Evolutionary conservation across 2,888 invertebrate genomes (phyloP).

Genomic region (Patella caerulea): DNA sequence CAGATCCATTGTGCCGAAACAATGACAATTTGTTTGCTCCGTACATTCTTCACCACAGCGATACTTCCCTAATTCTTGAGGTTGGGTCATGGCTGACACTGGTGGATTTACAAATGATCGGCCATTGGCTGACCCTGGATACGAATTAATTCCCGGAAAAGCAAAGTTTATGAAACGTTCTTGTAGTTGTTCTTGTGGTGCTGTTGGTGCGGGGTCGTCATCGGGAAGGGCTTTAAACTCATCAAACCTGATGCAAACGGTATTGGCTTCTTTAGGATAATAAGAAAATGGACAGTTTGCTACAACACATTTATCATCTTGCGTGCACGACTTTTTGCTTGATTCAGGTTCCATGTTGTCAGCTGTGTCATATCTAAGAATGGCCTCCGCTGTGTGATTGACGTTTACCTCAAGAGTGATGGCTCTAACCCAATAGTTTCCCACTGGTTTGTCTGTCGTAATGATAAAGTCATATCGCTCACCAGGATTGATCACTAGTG

Average conservation of each 20-base stretch:
- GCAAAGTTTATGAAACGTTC: slow-evolving; percentile 63
- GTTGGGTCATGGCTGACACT: slow-evolving; percentile 49
- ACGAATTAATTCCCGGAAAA: slow-evolving; percentile 51
- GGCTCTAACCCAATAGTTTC: neutral
- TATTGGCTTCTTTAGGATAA: slow-evolving; percentile 26
- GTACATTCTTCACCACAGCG: slow-evolving; percentile 37
- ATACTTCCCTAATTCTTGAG: slow-evolving; percentile 48
- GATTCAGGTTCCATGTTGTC: slow-evolving; percentile 13
- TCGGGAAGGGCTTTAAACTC: slow-evolving; percentile 22
- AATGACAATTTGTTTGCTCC: slow-evolving; percentile 47
- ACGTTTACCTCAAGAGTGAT: neutral
- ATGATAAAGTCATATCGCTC: slow-evolving; percentile 11
- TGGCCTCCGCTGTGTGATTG: slow-evolving; percentile 14
- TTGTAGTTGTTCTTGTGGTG: slow-evolving; percentile 34
- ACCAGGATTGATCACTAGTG: slow-evolving; percentile 8
- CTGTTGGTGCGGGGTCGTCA: slow-evolving; percentile 39
- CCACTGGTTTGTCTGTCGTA: neutral
- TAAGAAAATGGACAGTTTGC: slow-evolving; percentile 48
- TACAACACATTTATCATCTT: slow-evolving; percentile 33
- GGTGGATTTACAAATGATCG: slow-evolving; percentile 42
- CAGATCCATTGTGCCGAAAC: slow-evolving; percentile 48
- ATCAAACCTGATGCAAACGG: slow-evolving; percentile 37
- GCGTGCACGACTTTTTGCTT: slow-evolving; percentile 33
- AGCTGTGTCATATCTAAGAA: slow-evolving; percentile 29
- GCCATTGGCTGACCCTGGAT: slow-evolving; percentile 55